These are phyloP conservation scores for Neopelma chrysocephalum DNA, from an alignment of 2,797 vertebrate species.

Conservation along the genomic window DNA sequence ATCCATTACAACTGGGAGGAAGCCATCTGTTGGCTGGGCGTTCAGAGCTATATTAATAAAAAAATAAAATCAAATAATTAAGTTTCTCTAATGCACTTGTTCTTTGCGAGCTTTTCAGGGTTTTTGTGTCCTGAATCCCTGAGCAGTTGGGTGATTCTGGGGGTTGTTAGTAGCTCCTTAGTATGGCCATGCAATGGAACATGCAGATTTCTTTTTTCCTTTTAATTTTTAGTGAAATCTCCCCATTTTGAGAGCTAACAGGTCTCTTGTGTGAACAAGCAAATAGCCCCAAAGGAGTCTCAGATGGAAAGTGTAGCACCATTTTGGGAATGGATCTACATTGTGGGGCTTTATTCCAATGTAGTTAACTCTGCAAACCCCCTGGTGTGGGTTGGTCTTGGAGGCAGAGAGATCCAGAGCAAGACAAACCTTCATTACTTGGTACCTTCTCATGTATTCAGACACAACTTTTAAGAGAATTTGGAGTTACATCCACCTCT, in stretches of 20 bases:
- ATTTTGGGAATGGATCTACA: neutral
- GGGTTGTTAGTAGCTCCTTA: neutral
- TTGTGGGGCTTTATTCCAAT: accelerated
- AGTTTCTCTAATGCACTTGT: neutral
- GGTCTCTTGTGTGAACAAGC: neutral
- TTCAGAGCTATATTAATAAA: neutral
- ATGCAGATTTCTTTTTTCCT: neutral
- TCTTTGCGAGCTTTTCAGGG: neutral
- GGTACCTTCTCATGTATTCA: accelerated
- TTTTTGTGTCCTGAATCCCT: neutral
- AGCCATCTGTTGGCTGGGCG: neutral
- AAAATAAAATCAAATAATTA: neutral
- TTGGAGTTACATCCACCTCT: neutral
- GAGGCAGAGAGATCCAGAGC: neutral
- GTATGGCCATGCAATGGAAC: accelerated
- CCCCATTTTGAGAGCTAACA: neutral
- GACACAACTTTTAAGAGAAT: neutral
- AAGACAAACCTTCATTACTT: neutral
- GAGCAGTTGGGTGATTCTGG: neutral
- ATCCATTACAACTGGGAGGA: neutral
- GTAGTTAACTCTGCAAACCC: neutral
- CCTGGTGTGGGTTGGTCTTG: neutral
- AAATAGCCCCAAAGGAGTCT: neutral
- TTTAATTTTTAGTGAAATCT: neutral
- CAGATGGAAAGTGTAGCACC: neutral